These are phyloP conservation scores for Oceanites oceanicus DNA, from an alignment of 2,113 vertebrate genomes.

Conservation along the genomic window DNA sequence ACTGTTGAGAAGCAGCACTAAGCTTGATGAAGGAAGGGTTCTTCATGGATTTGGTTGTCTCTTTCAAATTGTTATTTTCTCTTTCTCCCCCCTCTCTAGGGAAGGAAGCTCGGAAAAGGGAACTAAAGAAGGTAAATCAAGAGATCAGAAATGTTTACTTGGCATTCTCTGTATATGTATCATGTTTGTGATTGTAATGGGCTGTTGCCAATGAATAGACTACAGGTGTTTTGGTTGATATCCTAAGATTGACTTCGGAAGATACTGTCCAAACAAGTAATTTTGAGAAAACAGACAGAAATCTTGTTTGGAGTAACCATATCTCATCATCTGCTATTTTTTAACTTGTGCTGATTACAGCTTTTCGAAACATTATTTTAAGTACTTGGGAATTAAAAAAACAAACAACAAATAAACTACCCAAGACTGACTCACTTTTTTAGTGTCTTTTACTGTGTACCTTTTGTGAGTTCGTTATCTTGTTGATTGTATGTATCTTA, in stretches of 20 bases:
- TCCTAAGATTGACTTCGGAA: background rate
- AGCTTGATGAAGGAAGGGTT: background rate
- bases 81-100: slow-evolving; percentile 72
- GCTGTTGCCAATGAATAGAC: background rate
- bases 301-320: background rate
- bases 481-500: background rate
- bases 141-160: background rate
- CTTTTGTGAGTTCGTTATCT: background rate
- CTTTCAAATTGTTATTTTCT: background rate
- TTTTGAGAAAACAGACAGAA: background rate
- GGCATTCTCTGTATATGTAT: background rate
- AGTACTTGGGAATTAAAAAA: background rate
- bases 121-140: slow-evolving; percentile 91
- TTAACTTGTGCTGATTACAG: background rate
- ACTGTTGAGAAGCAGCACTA: background rate
- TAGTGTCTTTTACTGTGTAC: background rate
- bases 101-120: slow-evolving; percentile 97
- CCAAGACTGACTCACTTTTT: background rate
- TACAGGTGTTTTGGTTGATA: background rate
- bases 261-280: background rate
- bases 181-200: background rate
- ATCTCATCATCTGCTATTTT: background rate
- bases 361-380: background rate
- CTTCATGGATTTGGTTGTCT: background rate
- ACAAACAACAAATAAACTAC: background rate